phyloP scores from a whole-genome alignment of 30 jellyfish, hydroid and myxozoan species.

The Aurelia aurita region DNA sequence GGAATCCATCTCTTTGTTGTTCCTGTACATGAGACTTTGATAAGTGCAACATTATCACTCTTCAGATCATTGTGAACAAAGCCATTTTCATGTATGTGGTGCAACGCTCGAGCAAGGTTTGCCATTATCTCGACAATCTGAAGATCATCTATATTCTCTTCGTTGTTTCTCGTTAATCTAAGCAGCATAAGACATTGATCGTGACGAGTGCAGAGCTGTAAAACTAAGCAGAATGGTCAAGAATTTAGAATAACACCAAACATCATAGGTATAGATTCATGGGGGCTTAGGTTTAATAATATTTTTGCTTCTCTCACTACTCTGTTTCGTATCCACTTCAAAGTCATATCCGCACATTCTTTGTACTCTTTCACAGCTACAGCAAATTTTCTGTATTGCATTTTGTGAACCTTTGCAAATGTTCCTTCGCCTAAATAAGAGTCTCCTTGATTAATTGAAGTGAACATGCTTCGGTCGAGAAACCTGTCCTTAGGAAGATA shows the following conservation, averaged over 20 bases:
- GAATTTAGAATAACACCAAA: not conserved
- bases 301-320: not conserved
- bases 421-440: constrained; percentile 9
- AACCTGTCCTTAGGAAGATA: constrained; percentile 7
- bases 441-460: not conserved
- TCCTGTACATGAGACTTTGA: not conserved
- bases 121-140: not conserved
- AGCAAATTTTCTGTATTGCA: constrained; percentile 11
- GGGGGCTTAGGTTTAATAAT: constrained; percentile 2
- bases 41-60: not conserved
- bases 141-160: not conserved
- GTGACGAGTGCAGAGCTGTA: constrained; percentile 13
- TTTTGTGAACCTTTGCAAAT: not conserved
- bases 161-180: not conserved
- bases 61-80: constrained; percentile 5
- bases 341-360: not conserved
- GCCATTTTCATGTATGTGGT: constrained; percentile 13
- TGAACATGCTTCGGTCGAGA: not conserved
- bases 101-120: constrained; percentile 13
- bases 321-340: not conserved
- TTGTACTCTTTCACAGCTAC: constrained; percentile 12
- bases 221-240: not conserved
- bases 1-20: not conserved
- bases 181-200: not conserved
- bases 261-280: constrained; percentile 5